Evolutionary conservation across 2,888 invertebrate species (phyloP).

Genomic region (Smittia sp.): DNA sequence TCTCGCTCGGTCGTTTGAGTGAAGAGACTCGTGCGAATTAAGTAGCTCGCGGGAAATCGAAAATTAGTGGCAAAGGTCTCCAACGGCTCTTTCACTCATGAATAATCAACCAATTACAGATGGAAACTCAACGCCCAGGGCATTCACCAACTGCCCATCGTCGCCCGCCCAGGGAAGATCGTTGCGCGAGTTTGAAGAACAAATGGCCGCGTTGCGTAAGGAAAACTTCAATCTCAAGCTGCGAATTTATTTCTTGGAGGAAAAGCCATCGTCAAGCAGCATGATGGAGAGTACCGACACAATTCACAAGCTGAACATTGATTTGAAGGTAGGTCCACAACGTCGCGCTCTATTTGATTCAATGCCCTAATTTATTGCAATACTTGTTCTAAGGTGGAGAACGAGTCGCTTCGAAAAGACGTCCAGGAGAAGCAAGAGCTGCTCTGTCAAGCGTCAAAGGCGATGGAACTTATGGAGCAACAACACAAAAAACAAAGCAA

Average conservation of each 20-base stretch:
- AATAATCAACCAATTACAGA: conserved; percentile 17
- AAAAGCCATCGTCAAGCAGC: conserved; percentile 58
- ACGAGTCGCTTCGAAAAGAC: conserved; percentile 72
- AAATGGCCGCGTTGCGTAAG: conserved; percentile 75
- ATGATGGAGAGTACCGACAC: conserved; percentile 45
- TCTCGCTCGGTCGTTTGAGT: background rate
- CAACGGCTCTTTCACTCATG: conserved; percentile 15
- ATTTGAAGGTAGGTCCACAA: conserved; percentile 58
- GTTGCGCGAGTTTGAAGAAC: conserved; percentile 88
- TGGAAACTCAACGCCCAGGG: conserved; percentile 7
- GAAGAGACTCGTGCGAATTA: background rate
- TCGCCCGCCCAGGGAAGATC: conserved; percentile 62
- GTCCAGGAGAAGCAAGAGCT: conserved; percentile 79
- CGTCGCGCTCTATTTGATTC: background rate
- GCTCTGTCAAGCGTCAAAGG: conserved; percentile 79
- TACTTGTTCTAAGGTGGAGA: conserved; percentile 64
- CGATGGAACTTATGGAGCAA: conserved; percentile 72
- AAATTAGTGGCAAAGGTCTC: conserved; percentile 1
- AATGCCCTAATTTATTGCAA: background rate
- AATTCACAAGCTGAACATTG: conserved; percentile 61
- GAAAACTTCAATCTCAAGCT: conserved; percentile 92
- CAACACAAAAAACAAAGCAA: conserved; percentile 56
- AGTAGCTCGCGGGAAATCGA: background rate
- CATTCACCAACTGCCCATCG: conserved; percentile 27
- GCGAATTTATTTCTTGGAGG: conserved; percentile 86